Evolutionary conservation across 2,113 vertebrate genomes (phyloP).

Genomic region (Stomatorhinus ivindoensis): DNA sequence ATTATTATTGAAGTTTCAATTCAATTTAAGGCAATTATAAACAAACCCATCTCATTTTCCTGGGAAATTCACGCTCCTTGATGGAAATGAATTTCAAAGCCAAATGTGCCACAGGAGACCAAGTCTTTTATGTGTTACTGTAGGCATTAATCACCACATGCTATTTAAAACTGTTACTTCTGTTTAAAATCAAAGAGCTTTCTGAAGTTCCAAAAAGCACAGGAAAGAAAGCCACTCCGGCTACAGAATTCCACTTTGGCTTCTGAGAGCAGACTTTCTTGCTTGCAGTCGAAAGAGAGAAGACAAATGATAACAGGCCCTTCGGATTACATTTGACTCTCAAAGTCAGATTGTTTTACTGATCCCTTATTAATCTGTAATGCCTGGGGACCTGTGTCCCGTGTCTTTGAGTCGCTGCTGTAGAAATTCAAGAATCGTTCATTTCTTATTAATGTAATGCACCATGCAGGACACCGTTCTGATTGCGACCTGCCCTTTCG

Average conservation of each 20-base stretch:
- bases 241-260: not conserved
- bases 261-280: not conserved
- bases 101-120: not conserved
- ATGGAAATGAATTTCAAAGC: not conserved
- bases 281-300: not conserved
- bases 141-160: constrained; percentile 10
- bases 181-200: not conserved
- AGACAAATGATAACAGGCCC: not conserved
- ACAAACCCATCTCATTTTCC: not conserved
- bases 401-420: not conserved
- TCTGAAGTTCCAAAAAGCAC: not conserved
- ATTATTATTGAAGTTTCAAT: not conserved
- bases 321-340: constrained; percentile 1
- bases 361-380: constrained; percentile 13
- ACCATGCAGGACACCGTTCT: constrained; percentile 2
- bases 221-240: not conserved
- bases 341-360: constrained; percentile 9
- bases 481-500: not conserved
- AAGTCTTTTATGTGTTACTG: not conserved
- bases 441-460: constrained; percentile 20
- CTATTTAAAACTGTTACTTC: not conserved
- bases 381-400: not conserved
- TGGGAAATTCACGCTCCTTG: not conserved
- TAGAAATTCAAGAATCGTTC: constrained; percentile 17
- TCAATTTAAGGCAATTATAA: not conserved